Evolutionary conservation across 2,888 invertebrate genomes (phyloP), one percentile per base, ranked within the genome.

Genomic region (Cabera pusaria): DNA sequence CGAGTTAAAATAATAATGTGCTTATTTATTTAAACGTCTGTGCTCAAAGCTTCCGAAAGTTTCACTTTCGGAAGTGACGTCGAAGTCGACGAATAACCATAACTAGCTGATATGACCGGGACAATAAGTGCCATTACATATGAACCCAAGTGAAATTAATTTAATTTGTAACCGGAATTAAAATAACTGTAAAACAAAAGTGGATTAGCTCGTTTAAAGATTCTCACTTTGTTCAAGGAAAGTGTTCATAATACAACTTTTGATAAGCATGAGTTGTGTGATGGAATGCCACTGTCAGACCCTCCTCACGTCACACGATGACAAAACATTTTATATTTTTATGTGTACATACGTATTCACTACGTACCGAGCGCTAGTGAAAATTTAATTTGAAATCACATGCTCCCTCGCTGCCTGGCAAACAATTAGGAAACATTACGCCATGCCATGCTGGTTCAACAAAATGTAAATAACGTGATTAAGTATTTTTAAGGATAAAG

Each of bases 251-350:
- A 64, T 66, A 68, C 64, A 72, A 68, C 64, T 66, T 68, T 62
- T 66, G 67, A 72, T 66, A 70, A 65, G 61, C 56, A 55, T 50
- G 52, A 56, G 56, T 62, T 68, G 69, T 63, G 64, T 59, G 66
- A 65, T 64, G 63, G 61, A 62, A 67, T 65, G 58, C 59, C 61
- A 53, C 69, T 72, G 80, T 80, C 81, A 75, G 59, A 80, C 80
- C 81, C 78, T 71, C 56, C 73, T 82, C 81, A 76, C 59, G 52
- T 53, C 60, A 59, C 44, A 64, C 63, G 61, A 65, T 66, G 63
- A 67, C 54, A 54, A 56, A 57, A 46, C 42, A 46, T 36, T 46
- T 46, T 42, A 41, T 28, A 44, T 28, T 29, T 40, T 34, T 36
- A 10, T 18, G 21, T n/a, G n/a, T n/a, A n/a, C n/a, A n/a, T n/a